Conservation (phyloP, 2,888 invertebrate genomes). For the Parnassius orleans region DNA sequence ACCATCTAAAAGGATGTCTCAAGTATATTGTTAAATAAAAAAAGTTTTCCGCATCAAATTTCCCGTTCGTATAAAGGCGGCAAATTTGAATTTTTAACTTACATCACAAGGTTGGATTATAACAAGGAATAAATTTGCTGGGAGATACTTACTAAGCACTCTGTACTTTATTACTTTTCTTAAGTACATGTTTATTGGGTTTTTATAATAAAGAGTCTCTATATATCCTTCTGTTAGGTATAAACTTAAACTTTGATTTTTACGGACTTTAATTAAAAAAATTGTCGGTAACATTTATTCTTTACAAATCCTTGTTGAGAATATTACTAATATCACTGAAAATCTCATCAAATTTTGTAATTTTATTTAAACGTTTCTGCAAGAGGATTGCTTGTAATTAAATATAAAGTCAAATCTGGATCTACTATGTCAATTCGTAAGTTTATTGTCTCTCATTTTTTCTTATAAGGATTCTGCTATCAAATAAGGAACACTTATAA, state of each 20-base stretch:
- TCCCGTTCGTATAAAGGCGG: constrained; percentile 28
- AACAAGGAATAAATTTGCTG: constrained; percentile 38
- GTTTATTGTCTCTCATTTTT: no score
- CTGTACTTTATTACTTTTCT: constrained; percentile 22
- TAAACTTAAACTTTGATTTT: not conserved
- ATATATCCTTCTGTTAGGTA: not conserved
- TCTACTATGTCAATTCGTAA: no score
- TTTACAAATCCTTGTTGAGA: no score
- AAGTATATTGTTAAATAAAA: constrained; percentile 17
- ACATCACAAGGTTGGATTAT: constrained; percentile 40
- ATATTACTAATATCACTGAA: no score
- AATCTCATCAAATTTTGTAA: no score
- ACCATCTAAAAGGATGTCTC: constrained; percentile 2
- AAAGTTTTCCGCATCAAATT: constrained; percentile 14
- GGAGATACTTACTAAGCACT: constrained; percentile 15
- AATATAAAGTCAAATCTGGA: no score
- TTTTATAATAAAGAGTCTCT: constrained; percentile 11
- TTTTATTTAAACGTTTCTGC: no score
- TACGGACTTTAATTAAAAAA: no score
- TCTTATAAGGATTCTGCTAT: no score
- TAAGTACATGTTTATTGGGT: constrained; percentile 15
- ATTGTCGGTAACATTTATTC: no score
- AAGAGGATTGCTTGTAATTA: no score
- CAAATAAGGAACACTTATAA: no score
- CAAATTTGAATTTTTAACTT: constrained; percentile 53